Evolutionary conservation across 2,113 vertebrate species (phyloP).

Genomic region (Lathamus discolor): DNA sequence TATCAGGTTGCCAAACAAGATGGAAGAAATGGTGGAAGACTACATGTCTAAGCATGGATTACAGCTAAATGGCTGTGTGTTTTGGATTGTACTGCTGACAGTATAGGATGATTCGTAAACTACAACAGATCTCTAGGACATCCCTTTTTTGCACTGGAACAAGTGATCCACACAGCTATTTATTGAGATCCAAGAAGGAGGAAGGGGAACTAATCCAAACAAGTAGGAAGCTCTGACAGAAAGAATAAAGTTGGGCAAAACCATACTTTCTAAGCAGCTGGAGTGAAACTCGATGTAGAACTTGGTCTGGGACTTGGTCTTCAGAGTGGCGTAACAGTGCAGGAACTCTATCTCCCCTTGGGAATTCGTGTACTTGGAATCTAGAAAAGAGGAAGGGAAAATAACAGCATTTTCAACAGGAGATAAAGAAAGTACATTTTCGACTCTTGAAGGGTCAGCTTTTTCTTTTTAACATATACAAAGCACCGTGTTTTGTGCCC

Average conservation of each 20-base stretch:
- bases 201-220: not conserved
- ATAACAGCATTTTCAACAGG: not conserved
- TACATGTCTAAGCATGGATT: not conserved
- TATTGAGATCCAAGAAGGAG: not conserved
- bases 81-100: not conserved
- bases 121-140: not conserved
- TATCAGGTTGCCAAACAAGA: not conserved
- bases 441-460: not conserved
- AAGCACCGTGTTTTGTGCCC: not conserved
- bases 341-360: slow-evolving; percentile 91
- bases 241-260: not conserved
- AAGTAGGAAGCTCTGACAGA: not conserved
- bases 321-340: slow-evolving; percentile 85
- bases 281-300: slow-evolving; percentile 98
- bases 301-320: slow-evolving; percentile 95
- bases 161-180: not conserved
- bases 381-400: slow-evolving; percentile 63
- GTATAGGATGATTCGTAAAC: not conserved
- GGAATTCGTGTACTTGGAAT: slow-evolving; percentile 79
- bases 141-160: not conserved
- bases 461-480: not conserved
- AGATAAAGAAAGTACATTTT: not conserved
- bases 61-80: not conserved
- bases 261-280: slow-evolving; percentile 92
- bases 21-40: not conserved